Evolutionary conservation across 2,113 vertebrate genomes (phyloP).

Genomic region (Lepus americanus): DNA sequence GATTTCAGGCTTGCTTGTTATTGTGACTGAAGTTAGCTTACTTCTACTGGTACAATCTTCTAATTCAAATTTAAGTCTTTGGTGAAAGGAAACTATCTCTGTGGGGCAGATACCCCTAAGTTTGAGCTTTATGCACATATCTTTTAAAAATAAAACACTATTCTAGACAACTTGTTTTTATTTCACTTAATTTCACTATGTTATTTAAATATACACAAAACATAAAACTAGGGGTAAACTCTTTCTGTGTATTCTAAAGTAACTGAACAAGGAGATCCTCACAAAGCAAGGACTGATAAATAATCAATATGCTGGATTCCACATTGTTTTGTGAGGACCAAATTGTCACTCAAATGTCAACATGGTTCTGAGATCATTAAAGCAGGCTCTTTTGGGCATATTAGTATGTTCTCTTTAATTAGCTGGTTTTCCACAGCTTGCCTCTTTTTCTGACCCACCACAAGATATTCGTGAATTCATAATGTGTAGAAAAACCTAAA

Average conservation of each 20-base stretch:
- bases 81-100: neutral
- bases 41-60: neutral
- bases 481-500: conserved; percentile 1
- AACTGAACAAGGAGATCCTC: conserved; percentile 22
- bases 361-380: conserved; percentile 27
- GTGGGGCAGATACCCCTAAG: neutral
- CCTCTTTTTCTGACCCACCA: conserved; percentile 7
- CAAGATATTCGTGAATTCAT: conserved; percentile 13
- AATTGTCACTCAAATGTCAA: conserved; percentile 41
- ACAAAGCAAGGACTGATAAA: conserved; percentile 39
- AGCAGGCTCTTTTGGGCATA: neutral
- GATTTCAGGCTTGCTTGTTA: neutral
- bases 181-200: conserved; percentile 43
- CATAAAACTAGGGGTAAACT: conserved; percentile 34
- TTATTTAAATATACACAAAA: conserved; percentile 27
- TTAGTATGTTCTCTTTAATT: neutral
- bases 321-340: conserved; percentile 35
- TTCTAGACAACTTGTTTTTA: conserved; percentile 1
- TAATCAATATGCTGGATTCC: neutral
- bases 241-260: conserved; percentile 19
- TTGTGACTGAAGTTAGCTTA: conserved; percentile 23
- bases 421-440: neutral
- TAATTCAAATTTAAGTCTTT: conserved; percentile 56
- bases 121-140: neutral
- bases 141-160: conserved; percentile 51